These are phyloP conservation scores for Scaptomyza graminum DNA, from an alignment of 1,140 invertebrate species.

Conservation along the genomic window DNA sequence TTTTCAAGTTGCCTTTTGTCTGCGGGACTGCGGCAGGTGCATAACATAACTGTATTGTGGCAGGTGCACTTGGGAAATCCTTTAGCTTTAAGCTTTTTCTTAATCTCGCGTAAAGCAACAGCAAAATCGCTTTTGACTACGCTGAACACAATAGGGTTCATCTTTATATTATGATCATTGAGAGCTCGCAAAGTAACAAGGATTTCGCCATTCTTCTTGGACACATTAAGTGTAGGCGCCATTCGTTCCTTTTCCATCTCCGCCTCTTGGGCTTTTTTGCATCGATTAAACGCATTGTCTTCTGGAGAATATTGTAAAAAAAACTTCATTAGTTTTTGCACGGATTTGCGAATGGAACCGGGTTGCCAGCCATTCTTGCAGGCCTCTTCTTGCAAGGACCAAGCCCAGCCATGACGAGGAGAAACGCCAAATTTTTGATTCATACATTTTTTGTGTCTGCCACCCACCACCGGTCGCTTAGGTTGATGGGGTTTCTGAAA, in stretches of 20 bases:
- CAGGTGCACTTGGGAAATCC: constrained; percentile 74
- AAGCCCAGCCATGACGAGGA: constrained; percentile 69
- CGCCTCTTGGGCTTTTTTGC: not conserved
- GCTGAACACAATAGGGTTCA: constrained; percentile 71
- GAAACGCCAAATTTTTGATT: constrained; percentile 33
- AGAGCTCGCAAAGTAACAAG: constrained; percentile 65
- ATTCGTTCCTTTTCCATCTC: not conserved
- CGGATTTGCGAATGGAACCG: constrained; percentile 55
- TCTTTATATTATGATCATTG: constrained; percentile 16
- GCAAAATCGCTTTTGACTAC: constrained; percentile 67
- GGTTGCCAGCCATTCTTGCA: constrained; percentile 64
- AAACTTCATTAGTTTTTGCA: constrained; percentile 66
- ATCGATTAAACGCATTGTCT: constrained; percentile 17
- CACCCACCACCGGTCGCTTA: not conserved
- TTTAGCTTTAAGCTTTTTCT: constrained; percentile 53
- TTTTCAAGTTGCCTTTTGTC: constrained; percentile 58
- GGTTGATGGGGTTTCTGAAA: not conserved
- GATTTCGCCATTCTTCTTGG: constrained; percentile 65
- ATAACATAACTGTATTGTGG: constrained; percentile 62
- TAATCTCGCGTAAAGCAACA: constrained; percentile 46
- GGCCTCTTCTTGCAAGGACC: constrained; percentile 44
- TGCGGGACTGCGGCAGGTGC: constrained; percentile 54
- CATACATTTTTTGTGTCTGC: constrained; percentile 57
- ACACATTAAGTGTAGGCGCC: constrained; percentile 56
- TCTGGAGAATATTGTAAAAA: constrained; percentile 47